phyloP scores from a whole-genome alignment of 2,113 vertebrate genomes.

The Menidia beryllina region DNA sequence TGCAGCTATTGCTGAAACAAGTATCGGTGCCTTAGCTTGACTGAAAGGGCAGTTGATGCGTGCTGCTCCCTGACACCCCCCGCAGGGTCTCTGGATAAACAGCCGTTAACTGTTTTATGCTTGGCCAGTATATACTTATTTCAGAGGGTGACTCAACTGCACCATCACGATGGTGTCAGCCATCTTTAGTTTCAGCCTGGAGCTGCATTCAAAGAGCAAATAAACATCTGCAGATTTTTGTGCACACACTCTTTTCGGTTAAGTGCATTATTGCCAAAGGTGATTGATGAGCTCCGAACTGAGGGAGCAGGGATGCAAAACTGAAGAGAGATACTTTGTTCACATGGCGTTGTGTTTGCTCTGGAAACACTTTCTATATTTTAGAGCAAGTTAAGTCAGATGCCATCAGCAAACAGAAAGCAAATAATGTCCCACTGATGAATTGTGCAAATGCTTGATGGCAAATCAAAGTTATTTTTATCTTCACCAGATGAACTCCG shows the following conservation, averaged over 20 bases:
- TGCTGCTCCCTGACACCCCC: constrained; percentile 3
- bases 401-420: constrained; percentile 22
- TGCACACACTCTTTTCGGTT: neutral
- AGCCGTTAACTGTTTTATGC: neutral
- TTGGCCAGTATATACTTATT: neutral
- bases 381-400: constrained; percentile 25
- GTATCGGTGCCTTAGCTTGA: neutral
- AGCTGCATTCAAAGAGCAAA: constrained; percentile 8
- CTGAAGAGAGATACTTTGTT: neutral
- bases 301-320: no score
- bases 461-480: constrained; percentile 46
- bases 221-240: constrained; percentile 1
- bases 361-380: neutral
- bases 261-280: neutral
- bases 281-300: neutral
- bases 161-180: neutral
- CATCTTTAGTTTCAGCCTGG: neutral
- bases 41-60: neutral
- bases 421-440: constrained; percentile 22
- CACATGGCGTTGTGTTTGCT: neutral
- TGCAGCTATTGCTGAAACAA: neutral
- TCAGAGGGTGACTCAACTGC: constrained; percentile 2
- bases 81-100: neutral
- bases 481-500: constrained; percentile 26
- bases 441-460: constrained; percentile 31